Base-by-base conservation (phyloP, 2,797 vertebrate species). In the Emys orbicularis region DNA sequence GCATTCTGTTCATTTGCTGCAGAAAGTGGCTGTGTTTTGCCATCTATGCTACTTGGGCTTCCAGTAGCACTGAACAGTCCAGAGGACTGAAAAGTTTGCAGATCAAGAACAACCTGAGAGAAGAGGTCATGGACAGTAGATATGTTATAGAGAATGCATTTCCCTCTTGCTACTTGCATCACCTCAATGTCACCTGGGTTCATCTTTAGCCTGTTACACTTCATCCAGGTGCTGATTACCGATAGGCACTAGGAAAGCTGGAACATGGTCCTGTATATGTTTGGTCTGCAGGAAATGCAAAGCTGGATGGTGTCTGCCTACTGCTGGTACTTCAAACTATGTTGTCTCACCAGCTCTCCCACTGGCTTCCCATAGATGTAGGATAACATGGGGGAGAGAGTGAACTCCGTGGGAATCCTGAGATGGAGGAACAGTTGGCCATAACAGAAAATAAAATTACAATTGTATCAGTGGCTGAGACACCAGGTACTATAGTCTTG, bases 61-160 rank as follows among this genome's bases (percentile, higher is more conserved):
- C 8, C n/a, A 68, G 37, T 68, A 68, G 0, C 13, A 37, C 15
- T 47, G 1, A 44, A 5, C 10, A 84, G 4, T 47, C 21, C 49
- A 57, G 12, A 82, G 18, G 81, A 72, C 3, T 4, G 34, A 77
- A 19, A 7, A 65, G n/a, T 23, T 37, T 16, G 12, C n/a, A 54
- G 13, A 15, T 0, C 44, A 74, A 57, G 6, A 34, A 59, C 4
- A 0, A 0, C n/a, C 57, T 41, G 56, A 29, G 65, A 85, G 61
- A 7, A 77, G 23, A 47, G 31, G 0, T 4, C 3, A 79, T 88
- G 54, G 12, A 13, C 23, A 34, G 1, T 2, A 54, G 11, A 0
- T 0, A 31, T 44, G 15, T 47, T 27, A 6, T 31, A 61, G 31
- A 61, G 59, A 61, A 61, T 6, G 29, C 59, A 65, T 65, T 90